Conservation (phyloP, 2,113 vertebrate species). For the Daboia siamensis region DNA sequence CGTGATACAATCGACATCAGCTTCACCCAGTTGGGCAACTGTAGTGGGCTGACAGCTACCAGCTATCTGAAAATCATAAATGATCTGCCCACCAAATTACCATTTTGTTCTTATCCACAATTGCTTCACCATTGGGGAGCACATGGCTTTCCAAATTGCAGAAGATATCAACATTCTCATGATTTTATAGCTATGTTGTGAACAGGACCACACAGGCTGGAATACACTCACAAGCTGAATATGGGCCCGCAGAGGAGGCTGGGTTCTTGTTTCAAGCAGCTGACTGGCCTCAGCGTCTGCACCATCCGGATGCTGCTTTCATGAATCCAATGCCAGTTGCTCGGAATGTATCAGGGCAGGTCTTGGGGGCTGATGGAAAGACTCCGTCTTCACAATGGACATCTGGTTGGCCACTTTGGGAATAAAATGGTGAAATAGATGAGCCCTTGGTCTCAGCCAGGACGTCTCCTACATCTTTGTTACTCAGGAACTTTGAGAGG, state of each 20-base stretch:
- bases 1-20: background rate
- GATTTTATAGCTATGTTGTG: background rate
- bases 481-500: background rate
- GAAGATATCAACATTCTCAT: background rate
- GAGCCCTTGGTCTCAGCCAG: background rate
- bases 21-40: background rate
- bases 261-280: background rate
- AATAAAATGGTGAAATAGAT: background rate
- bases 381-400: background rate
- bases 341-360: background rate
- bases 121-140: background rate
- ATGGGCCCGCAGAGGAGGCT: background rate
- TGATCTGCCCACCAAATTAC: background rate
- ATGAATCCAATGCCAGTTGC: background rate
- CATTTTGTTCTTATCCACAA: background rate
- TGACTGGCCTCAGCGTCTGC: background rate
- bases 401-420: background rate
- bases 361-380: background rate
- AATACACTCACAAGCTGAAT: background rate
- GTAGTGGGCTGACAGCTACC: background rate
- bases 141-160: background rate
- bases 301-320: background rate
- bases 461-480: background rate
- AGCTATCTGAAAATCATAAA: background rate
- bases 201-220: background rate